Conservation (phyloP, 1,140 invertebrate species). For the Aricia agestis region DNA sequence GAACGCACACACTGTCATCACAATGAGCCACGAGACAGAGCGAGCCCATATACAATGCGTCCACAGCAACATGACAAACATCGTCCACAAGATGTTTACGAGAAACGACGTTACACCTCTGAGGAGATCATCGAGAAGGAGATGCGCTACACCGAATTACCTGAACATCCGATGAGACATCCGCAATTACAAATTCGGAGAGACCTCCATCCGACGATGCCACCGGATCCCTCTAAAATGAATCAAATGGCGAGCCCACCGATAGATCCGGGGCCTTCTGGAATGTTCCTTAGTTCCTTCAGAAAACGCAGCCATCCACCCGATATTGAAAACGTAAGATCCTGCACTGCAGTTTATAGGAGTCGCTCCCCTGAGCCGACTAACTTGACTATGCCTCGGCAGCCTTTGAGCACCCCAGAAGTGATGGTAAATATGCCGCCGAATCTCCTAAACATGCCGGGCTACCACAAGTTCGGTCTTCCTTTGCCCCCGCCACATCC, state of each 20-base stretch:
- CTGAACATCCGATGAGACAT: constrained; percentile 62
- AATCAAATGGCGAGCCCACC: constrained; percentile 52
- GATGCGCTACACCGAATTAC: constrained; percentile 62
- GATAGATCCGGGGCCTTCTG: constrained; percentile 78
- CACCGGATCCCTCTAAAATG: constrained; percentile 71
- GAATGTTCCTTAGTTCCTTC: constrained; percentile 69
- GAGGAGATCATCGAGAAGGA: constrained; percentile 76
- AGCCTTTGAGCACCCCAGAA: constrained; percentile 45
- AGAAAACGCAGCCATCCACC: constrained; percentile 75
- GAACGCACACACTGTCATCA: constrained; percentile 82
- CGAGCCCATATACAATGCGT: constrained; percentile 81
- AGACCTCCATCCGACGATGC: constrained; percentile 79
- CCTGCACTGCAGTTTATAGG: constrained; percentile 62
- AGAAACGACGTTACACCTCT: constrained; percentile 74
- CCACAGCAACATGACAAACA: constrained; percentile 73
- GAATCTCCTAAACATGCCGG: constrained; percentile 58
- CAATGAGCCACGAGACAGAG: constrained; percentile 76
- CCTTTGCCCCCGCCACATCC: constrained; percentile 70
- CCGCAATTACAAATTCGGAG: constrained; percentile 81
- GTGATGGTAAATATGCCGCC: constrained; percentile 60
- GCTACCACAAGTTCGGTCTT: constrained; percentile 70
- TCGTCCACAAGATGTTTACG: constrained; percentile 63
- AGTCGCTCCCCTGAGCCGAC: constrained; percentile 72
- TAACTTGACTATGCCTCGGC: constrained; percentile 69
- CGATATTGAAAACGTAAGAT: constrained; percentile 66